Percentiles rank a stretch among this genome's conserved stretches.
phyloP scores from a whole-genome alignment of 2,113 vertebrate species.

The Mormyrus iriodes region DNA sequence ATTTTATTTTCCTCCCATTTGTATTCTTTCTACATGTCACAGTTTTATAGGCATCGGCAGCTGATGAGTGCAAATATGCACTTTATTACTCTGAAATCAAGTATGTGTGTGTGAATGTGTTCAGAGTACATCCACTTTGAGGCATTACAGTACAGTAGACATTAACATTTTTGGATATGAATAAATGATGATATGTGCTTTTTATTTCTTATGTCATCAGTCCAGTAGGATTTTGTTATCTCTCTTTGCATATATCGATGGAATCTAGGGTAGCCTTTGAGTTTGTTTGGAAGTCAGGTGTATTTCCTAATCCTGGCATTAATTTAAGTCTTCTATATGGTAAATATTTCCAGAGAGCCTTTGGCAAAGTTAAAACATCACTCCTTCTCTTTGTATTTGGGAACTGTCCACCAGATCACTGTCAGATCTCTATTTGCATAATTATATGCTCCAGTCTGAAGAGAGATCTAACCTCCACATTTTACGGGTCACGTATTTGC shows the following conservation, averaged over 20 bases:
- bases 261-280: neutral
- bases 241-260: neutral
- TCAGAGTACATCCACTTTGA: neutral
- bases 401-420: conserved; percentile 90
- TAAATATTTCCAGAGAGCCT: neutral
- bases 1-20: conserved; percentile 46
- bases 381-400: conserved; percentile 60
- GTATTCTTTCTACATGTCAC: neutral
- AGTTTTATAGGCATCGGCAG: neutral
- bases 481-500: conserved; percentile 97
- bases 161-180: neutral
- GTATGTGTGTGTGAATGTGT: neutral
- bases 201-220: neutral
- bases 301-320: neutral
- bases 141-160: neutral
- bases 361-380: conserved; percentile 61
- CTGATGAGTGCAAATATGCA: neutral
- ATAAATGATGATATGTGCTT: neutral
- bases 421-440: conserved; percentile 99
- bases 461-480: conserved; percentile 97
- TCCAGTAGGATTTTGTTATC: neutral
- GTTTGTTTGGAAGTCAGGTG: neutral
- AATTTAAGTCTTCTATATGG: neutral
- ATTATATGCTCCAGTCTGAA: conserved; percentile 99
- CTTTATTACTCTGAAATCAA: neutral